Conservation (phyloP, 1,140 invertebrate genomes). For the Chionoecetes opilio region DNA sequence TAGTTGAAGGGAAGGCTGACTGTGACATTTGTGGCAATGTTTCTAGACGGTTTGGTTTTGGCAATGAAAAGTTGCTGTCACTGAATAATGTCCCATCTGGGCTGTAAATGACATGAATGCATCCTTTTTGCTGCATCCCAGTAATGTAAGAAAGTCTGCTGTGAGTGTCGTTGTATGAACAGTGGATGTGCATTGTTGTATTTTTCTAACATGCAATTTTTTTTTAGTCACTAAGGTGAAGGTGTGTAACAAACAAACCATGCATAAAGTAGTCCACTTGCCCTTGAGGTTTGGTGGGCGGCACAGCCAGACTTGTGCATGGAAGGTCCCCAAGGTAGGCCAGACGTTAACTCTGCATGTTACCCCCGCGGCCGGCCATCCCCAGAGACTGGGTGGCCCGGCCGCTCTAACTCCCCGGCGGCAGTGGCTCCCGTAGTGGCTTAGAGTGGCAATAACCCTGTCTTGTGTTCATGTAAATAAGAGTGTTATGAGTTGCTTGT, state of each 20-base stretch:
- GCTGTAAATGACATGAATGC: no score
- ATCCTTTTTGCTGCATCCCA: no score
- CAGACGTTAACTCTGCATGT: background rate
- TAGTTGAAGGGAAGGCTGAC: no score
- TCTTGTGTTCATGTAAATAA: background rate
- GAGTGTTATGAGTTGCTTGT: background rate
- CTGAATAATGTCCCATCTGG: no score
- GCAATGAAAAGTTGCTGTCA: no score
- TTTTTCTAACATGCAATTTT: background rate
- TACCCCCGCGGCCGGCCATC: background rate
- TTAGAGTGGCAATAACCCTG: background rate
- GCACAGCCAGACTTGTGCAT: background rate
- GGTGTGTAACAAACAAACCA: background rate
- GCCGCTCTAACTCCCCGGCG: background rate
- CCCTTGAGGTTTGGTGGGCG: background rate
- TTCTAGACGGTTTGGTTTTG: no score
- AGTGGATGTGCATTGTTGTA: no score
- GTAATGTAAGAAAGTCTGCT: no score
- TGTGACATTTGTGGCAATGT: no score
- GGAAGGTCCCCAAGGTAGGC: constrained; percentile 14
- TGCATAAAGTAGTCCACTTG: background rate
- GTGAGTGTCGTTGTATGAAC: no score
- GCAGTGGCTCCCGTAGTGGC: background rate
- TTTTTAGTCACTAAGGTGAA: constrained; percentile 5
- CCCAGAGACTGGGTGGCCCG: background rate